Conservation (phyloP, 2,888 invertebrate genomes). For the Orchestes rusci region DNA sequence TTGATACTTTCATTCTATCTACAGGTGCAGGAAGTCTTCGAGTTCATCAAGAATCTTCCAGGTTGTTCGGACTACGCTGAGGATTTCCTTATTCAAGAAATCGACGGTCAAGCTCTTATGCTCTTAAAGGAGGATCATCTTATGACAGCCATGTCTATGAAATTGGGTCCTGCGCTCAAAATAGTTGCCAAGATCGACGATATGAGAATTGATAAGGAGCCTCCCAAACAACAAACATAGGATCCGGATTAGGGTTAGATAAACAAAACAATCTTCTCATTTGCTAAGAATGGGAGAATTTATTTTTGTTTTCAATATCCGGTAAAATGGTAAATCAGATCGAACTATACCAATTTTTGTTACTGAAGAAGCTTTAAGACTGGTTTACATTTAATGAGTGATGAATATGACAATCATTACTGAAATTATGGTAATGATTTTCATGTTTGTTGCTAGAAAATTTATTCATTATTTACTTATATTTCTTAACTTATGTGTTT, state of each 20-base stretch:
- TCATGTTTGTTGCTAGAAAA: no score
- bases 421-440: no score
- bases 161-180: constrained; percentile 91
- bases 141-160: constrained; percentile 91
- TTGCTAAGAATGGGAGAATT: no score
- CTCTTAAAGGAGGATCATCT: constrained; percentile 89
- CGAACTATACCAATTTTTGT: no score
- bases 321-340: no score
- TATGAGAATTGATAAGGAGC: constrained; percentile 57
- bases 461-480: no score
- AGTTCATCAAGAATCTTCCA: constrained; percentile 81
- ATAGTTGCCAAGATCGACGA: constrained; percentile 88
- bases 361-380: no score
- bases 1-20: constrained; percentile 19
- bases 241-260: neutral
- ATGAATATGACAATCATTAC: no score
- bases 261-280: no score
- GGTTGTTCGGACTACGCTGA: constrained; percentile 91
- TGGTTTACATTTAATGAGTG: no score
- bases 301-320: no score
- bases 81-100: constrained; percentile 91
- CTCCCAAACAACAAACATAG: constrained; percentile 37
- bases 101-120: constrained; percentile 91
- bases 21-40: constrained; percentile 79
- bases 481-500: no score